Evolutionary conservation across 2,888 invertebrate genomes (phyloP).

Genomic region (Notocelia uddmanniana): DNA sequence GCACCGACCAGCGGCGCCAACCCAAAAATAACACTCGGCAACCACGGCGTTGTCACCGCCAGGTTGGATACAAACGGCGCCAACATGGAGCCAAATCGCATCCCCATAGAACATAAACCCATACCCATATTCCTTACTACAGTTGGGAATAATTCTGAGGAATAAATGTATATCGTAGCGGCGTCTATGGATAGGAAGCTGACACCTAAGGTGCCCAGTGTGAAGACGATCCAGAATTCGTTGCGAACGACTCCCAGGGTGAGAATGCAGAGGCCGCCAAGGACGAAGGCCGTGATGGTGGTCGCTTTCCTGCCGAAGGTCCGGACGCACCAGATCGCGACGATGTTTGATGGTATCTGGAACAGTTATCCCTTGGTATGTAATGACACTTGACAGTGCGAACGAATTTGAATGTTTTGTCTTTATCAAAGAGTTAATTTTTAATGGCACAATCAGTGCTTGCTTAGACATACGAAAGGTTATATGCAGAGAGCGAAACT

Average conservation of each 20-base stretch:
- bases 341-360: constrained; percentile 86
- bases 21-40: constrained; percentile 91
- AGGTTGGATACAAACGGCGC: constrained; percentile 92
- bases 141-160: constrained; percentile 95
- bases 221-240: constrained; percentile 83
- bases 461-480: too few species aligned
- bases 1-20: constrained; percentile 88
- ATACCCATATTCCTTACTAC: constrained; percentile 94
- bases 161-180: constrained; percentile 93
- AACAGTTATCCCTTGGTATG: too few species aligned
- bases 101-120: constrained; percentile 93
- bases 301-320: constrained; percentile 88
- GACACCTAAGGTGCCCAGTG: constrained; percentile 90
- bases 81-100: constrained; percentile 93
- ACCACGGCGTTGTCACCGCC: constrained; percentile 80
- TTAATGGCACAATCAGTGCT: too few species aligned
- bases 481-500: too few species aligned
- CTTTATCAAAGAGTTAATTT: too few species aligned
- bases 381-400: too few species aligned
- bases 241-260: constrained; percentile 84
- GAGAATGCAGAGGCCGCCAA: constrained; percentile 87
- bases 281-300: constrained; percentile 83
- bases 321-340: constrained; percentile 85
- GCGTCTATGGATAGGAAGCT: constrained; percentile 92
- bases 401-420: too few species aligned